These are phyloP conservation scores for Oenanthe melanoleuca DNA, from an alignment of 2,113 vertebrate species.

Conservation along the genomic window DNA sequence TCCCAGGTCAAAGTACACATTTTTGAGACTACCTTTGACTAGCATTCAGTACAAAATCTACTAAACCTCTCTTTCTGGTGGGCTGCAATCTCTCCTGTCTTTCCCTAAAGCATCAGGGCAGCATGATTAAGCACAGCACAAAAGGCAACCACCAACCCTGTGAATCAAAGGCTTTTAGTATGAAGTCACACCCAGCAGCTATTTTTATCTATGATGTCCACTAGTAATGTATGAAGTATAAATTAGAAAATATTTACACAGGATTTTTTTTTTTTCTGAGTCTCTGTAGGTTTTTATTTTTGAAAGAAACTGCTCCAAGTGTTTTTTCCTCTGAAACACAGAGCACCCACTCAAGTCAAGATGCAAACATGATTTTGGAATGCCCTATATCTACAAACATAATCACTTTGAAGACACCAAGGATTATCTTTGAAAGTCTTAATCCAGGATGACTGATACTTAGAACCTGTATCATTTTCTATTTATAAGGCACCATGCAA, in stretches of 20 bases:
- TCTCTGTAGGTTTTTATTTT: neutral
- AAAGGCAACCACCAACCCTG: neutral
- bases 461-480: neutral
- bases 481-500: neutral
- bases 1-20: neutral
- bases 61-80: neutral
- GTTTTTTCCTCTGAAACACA: neutral
- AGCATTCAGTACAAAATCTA: neutral
- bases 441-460: neutral
- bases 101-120: neutral
- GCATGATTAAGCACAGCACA: neutral
- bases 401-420: neutral
- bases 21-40: neutral
- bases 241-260: neutral
- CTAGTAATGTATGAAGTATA: neutral
- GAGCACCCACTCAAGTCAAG: neutral
- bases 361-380: neutral
- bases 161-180: neutral
- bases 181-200: fast-evolving
- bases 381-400: neutral
- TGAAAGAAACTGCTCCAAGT: neutral
- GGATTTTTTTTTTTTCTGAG: neutral
- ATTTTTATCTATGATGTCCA: neutral
- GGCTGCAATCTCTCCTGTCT: neutral
- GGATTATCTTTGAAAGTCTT: neutral